Conservation (phyloP, 2,113 vertebrate species). For the Actenoides hombroni region DNA sequence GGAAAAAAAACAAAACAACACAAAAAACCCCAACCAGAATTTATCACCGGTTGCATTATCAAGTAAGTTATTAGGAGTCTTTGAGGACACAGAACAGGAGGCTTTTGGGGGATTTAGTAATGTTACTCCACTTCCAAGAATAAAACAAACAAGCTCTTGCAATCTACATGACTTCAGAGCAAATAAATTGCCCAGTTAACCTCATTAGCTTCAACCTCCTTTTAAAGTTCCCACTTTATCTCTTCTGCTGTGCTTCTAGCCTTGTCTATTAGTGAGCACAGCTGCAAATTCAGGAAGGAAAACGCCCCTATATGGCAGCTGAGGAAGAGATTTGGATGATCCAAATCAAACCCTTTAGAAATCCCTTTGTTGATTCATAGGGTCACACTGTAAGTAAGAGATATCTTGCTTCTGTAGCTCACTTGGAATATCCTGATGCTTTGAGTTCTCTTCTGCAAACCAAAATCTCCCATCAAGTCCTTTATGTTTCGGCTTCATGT, state of each 20-base stretch:
- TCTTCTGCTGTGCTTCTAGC: background rate
- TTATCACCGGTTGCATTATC: background rate
- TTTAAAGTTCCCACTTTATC: background rate
- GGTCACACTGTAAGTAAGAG: background rate
- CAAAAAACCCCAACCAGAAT: background rate
- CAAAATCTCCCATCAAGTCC: background rate
- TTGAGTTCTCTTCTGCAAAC: background rate
- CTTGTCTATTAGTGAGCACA: background rate
- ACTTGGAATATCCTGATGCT: background rate
- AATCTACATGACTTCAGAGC: background rate
- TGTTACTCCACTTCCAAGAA: background rate
- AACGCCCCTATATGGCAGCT: fast-evolving
- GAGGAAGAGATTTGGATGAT: background rate
- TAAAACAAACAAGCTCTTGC: background rate
- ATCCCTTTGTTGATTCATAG: background rate
- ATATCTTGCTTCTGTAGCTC: background rate
- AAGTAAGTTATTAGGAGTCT: background rate
- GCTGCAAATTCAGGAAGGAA: background rate
- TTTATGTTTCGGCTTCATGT: background rate
- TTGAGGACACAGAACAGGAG: background rate
- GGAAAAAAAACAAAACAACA: too few species aligned
- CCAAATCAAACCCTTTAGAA: background rate
- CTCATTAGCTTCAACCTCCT: background rate
- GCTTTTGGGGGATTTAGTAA: background rate
- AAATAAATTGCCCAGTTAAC: background rate